A percentile compares a stretch with the other conserved stretches of the same genome.
Evolutionary conservation across 2,888 invertebrate species (phyloP).

Genomic region (Drosophila setosimentum): DNA sequence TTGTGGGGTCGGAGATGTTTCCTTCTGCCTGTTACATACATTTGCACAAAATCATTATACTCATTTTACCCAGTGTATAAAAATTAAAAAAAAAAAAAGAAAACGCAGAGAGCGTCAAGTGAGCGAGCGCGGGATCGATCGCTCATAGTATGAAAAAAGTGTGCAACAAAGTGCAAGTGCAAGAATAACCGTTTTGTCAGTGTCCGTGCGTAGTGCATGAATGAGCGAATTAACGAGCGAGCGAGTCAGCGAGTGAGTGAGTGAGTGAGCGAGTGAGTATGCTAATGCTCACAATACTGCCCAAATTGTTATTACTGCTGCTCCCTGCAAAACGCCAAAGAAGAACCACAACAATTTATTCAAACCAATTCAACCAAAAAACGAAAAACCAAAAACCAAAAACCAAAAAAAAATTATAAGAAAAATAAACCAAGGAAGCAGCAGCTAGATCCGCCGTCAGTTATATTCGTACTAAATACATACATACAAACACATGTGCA

Average conservation of each 20-base stretch:
- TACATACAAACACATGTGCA: constrained; percentile 8
- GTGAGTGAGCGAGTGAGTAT: constrained; percentile 5
- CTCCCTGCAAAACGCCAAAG: constrained; percentile 6
- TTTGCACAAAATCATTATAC: too few species aligned
- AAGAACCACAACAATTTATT: constrained; percentile 27
- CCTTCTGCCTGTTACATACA: too few species aligned
- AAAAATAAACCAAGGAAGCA: constrained; percentile 13
- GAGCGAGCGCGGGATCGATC: constrained; percentile 21
- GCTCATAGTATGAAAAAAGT: constrained; percentile 6
- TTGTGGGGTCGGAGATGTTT: too few species aligned
- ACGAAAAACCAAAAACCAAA: background rate
- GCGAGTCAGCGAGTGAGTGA: constrained; percentile 18
- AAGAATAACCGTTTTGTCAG: constrained; percentile 49
- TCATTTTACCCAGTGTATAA: too few species aligned
- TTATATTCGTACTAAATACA: constrained; percentile 38
- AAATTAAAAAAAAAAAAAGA: constrained; percentile 48
- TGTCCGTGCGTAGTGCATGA: constrained; percentile 28
- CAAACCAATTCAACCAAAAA: constrained; percentile 4
- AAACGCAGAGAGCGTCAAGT: constrained; percentile 3
- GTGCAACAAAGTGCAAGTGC: constrained; percentile 62
- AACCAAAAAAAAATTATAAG: constrained; percentile 3
- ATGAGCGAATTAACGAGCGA: constrained; percentile 14
- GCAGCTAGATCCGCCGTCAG: constrained; percentile 32
- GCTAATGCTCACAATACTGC: constrained; percentile 7
- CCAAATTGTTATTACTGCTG: constrained; percentile 12